phyloP scores from a whole-genome alignment of 2,888 invertebrate species.

The Bembecia ichneumoniformis region DNA sequence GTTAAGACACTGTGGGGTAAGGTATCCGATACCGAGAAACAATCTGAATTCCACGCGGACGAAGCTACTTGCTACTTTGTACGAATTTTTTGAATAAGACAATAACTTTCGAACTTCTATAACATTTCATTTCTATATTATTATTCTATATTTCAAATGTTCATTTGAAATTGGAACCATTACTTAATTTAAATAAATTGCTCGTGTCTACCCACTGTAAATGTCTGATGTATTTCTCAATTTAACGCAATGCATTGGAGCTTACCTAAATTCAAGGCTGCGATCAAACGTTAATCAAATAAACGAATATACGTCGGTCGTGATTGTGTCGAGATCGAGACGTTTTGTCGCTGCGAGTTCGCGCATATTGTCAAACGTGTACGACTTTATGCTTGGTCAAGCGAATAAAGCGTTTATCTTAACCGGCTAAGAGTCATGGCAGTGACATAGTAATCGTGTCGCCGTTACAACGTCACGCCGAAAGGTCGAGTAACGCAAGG shows the following conservation, averaged over 20 bases:
- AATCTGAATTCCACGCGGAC: too few relatives aligned
- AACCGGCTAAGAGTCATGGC: constrained; percentile 11
- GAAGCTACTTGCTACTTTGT: too few relatives aligned
- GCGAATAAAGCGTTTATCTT: constrained; percentile 14
- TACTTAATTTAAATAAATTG: too few relatives aligned
- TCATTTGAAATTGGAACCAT: too few relatives aligned
- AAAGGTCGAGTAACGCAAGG: constrained; percentile 46
- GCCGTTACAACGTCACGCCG: constrained; percentile 32
- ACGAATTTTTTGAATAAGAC: too few relatives aligned
- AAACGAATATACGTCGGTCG: constrained; percentile 11
- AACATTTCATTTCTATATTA: too few relatives aligned
- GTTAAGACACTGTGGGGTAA: too few relatives aligned
- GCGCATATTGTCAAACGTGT: constrained; percentile 7
- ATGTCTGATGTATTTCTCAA: constrained; percentile 4
- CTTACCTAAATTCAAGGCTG: constrained; percentile 16
- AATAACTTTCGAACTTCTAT: too few relatives aligned
- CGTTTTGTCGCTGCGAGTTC: constrained; percentile 13
- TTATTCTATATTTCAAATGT: too few relatives aligned
- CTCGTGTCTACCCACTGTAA: too few relatives aligned
- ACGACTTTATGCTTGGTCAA: constrained; percentile 7
- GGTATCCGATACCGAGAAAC: too few relatives aligned
- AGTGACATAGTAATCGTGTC: constrained; percentile 2
- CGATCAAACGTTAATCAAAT: constrained; percentile 12
- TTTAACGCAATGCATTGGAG: constrained; percentile 5
- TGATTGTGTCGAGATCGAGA: constrained; percentile 13